These are phyloP conservation scores for Actenoides lindsayi DNA, from an alignment of 2,113 vertebrate genomes.

Conservation along the genomic window DNA sequence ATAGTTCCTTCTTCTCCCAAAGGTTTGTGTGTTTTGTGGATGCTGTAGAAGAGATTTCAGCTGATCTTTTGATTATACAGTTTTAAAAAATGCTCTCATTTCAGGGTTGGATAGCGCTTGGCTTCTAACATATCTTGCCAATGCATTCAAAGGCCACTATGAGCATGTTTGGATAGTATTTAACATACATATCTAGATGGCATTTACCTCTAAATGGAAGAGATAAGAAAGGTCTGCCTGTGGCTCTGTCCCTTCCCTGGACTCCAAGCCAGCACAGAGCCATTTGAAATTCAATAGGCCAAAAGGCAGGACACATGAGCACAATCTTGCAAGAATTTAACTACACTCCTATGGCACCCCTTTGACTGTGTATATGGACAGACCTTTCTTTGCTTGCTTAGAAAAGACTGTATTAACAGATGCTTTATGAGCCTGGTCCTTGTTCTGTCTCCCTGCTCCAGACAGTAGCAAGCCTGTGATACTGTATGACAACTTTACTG, in stretches of 20 bases:
- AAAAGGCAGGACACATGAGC: not conserved
- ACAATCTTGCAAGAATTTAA: not conserved
- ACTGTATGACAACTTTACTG: not conserved
- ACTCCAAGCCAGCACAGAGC: not conserved
- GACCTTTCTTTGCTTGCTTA: not conserved
- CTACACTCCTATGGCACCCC: not conserved
- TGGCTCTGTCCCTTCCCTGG: not conserved
- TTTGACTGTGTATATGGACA: not conserved
- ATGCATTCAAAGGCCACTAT: not conserved
- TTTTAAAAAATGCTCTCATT: not conserved
- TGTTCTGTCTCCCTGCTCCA: not conserved
- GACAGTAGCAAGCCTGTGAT: accelerated
- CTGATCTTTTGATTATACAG: not conserved
- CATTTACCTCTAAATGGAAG: not conserved
- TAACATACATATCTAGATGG: not conserved
- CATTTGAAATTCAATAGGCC: not conserved
- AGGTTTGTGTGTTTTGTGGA: not conserved
- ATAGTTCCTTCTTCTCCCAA: not conserved
- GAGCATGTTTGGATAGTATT: not conserved
- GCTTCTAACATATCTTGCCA: not conserved
- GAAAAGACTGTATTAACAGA: not conserved
- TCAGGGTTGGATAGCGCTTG: not conserved
- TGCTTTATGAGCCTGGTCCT: not conserved
- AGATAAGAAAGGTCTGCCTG: not conserved
- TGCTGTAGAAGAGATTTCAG: not conserved